Conservation (phyloP, 1,140 invertebrate genomes). For the Mesaphorura yosii region DNA sequence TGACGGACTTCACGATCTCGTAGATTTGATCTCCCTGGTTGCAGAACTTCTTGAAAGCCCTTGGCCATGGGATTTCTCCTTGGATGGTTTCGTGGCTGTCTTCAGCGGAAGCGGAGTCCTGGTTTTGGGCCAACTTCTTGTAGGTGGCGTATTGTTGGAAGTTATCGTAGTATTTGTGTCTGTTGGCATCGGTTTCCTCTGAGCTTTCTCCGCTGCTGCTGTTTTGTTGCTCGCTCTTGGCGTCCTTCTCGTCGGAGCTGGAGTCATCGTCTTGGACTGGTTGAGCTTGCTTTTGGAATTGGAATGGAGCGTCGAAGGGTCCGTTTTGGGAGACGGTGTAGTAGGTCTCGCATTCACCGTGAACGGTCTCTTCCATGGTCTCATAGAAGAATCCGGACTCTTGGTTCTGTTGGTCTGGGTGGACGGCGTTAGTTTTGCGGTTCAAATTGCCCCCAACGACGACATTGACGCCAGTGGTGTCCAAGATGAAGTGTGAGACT, state of each 20-base stretch:
- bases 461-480: conserved; percentile 19
- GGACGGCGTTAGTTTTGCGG: conserved; percentile 24
- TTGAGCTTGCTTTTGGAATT: conserved; percentile 15
- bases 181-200: neutral
- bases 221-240: no score
- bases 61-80: neutral
- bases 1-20: no score
- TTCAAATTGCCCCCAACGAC: conserved; percentile 27
- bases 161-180: neutral
- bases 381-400: conserved; percentile 27
- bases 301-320: conserved; percentile 15
- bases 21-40: no score
- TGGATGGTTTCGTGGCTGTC: neutral
- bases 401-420: conserved; percentile 13
- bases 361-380: conserved; percentile 23
- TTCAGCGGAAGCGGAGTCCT: neutral
- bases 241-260: neutral
- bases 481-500: conserved; percentile 20
- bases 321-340: conserved; percentile 28
- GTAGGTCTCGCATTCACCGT: conserved; percentile 18
- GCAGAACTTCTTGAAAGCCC: no score
- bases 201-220: neutral
- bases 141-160: neutral
- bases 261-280: conserved; percentile 3
- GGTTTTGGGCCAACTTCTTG: neutral